Conservation (phyloP, 2,113 vertebrate genomes). For the Prietella phreatophila region DNA sequence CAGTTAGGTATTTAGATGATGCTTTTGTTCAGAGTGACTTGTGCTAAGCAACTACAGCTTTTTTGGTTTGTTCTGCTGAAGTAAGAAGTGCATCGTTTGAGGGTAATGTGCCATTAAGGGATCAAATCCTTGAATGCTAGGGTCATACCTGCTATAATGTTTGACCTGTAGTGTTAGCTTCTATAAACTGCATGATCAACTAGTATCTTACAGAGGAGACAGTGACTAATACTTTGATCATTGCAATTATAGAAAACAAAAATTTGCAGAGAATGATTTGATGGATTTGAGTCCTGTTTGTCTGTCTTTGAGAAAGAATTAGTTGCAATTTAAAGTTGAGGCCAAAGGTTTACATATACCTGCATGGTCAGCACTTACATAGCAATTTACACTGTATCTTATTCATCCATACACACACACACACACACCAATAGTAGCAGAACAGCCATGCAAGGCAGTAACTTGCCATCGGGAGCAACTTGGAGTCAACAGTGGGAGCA, state of each 20-base stretch:
- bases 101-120: neutral
- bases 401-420: no score
- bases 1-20: constrained; percentile 17
- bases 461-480: no score
- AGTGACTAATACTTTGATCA: neutral
- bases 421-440: no score
- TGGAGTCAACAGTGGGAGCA: no score
- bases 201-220: neutral
- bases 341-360: neutral
- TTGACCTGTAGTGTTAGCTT: neutral
- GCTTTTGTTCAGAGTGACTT: constrained; percentile 14
- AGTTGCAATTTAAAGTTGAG: neutral
- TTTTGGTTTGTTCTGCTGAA: neutral
- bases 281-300: neutral
- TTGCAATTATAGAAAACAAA: neutral
- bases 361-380: no score
- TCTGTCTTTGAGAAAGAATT: neutral
- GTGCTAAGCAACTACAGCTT: neutral
- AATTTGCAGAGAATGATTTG: neutral
- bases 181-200: neutral
- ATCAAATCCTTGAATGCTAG: constrained; percentile 12
- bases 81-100: constrained; percentile 2
- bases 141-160: neutral
- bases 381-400: no score
- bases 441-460: no score